These are phyloP conservation scores for Balearica regulorum DNA, from an alignment of 2,797 vertebrate genomes.

Conservation along the genomic window DNA sequence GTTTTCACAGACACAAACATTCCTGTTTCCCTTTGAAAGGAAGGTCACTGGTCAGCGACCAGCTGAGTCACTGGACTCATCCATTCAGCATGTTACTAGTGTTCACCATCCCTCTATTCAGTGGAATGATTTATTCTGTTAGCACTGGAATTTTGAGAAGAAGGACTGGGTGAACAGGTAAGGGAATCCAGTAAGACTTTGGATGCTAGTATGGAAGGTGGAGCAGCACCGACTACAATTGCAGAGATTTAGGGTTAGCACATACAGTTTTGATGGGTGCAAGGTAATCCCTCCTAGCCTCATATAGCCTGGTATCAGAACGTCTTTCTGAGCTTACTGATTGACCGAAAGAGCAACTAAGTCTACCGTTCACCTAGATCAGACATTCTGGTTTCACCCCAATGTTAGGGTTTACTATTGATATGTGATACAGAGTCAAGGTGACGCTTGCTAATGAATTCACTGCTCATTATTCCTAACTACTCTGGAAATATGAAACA, in stretches of 20 bases:
- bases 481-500: neutral
- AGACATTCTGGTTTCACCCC: neutral
- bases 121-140: neutral
- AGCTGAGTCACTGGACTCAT: neutral
- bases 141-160: neutral
- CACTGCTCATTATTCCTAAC: neutral
- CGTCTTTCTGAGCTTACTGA: neutral
- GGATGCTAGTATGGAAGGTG: neutral
- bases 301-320: neutral
- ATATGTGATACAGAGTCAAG: neutral
- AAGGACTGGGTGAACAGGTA: neutral
- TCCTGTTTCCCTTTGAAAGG: neutral
- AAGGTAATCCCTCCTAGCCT: neutral
- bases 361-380: neutral
- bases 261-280: neutral
- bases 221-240: neutral
- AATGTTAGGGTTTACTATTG: neutral
- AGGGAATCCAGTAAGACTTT: neutral
- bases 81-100: no score
- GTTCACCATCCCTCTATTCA: neutral
- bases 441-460: neutral
- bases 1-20: neutral
- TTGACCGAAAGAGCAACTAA: neutral
- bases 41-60: neutral
- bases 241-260: neutral